A percentile compares a stretch with the other conserved stretches of the same genome.
phyloP scores from a whole-genome alignment of 2,797 vertebrate species.

The Sarcoramphus papa region DNA sequence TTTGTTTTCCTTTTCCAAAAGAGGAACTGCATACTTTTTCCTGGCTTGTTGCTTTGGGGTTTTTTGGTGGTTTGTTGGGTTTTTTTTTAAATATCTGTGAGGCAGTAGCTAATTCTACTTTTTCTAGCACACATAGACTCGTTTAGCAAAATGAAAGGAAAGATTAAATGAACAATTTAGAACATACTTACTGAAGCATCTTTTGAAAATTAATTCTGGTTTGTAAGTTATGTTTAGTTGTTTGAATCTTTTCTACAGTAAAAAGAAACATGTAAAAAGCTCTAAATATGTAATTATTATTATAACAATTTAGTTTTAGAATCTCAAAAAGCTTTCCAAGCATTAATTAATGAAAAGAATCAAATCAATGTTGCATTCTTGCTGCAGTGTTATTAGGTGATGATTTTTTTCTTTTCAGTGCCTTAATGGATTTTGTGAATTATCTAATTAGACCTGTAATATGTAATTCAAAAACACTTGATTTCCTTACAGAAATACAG shows the following conservation, averaged over 20 bases:
- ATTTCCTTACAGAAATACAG: not conserved
- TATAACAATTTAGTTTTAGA: not conserved
- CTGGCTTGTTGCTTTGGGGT: not conserved
- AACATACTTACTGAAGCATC: not conserved
- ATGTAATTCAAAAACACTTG: not conserved
- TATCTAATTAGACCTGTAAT: not conserved
- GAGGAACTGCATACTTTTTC: not conserved
- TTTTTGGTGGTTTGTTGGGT: not conserved
- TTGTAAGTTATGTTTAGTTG: slow-evolving; percentile 18
- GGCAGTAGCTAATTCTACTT: not conserved
- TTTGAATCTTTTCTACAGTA: not conserved
- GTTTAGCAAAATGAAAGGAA: not conserved
- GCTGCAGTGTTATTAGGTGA: not conserved
- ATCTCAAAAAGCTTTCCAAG: slow-evolving; percentile 25
- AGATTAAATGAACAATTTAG: slow-evolving; percentile 5
- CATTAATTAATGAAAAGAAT: slow-evolving; percentile 26
- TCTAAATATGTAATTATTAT: slow-evolving; percentile 18
- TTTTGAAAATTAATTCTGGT: slow-evolving; percentile 17
- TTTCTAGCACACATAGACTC: not conserved
- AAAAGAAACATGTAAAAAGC: not conserved
- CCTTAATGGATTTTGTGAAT: not conserved
- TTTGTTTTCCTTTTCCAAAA: not conserved
- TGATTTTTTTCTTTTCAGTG: not conserved
- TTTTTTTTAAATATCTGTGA: not conserved
- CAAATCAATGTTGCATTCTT: not conserved